Evolutionary conservation across 2,113 vertebrate species (phyloP), one percentile per base, ranked within the genome.

Genomic region (Rhinogobius similis): DNA sequence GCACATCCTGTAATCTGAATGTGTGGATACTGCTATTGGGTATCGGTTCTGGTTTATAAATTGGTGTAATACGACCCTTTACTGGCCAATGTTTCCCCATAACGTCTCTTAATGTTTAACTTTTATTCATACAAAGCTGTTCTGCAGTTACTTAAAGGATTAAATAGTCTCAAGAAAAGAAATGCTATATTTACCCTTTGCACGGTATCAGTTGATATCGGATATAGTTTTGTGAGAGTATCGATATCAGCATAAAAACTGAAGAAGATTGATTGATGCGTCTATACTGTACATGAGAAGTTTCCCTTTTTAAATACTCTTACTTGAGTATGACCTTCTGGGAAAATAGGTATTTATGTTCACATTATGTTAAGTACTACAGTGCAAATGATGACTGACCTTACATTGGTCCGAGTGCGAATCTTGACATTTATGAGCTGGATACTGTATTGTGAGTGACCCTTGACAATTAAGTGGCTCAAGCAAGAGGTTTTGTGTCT

Each of bases 401-500:
- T 20, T 16, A 20, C 16, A 46, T 14, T 6, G 39, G 39, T 14
- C 62, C 39, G 26, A 67, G 44, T 64, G 72, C 59, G 43, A 36
- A 64, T 32, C 10, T 66, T 75, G 72, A 73, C 68, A 41, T 76
- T 81, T 72, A 36, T 38, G 65, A 81, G 64, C 68, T 53, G 52
- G 48, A 59, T 75, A 81, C 67, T 67, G 13, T 76, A 73, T 43
- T 16, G 53, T 55, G 61, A 61, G 32, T 36, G 14, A 64, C 48
- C 61, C 56, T 62, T 4, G 20, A 5, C 5, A 65, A 2, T 73
- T 43, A 75, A 79, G 70, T 64, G 73, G 68, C 67, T 70, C 41
- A 0, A 79, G 72, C 67, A 12, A 61, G 70, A 53, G 20, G n/a
- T 5, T 39, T 50, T 20, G 58, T 39, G 41, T 77, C 63, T 74